These are phyloP conservation scores for Drosophila elegans DNA, from an alignment of 1,140 invertebrate genomes.

Conservation along the genomic window DNA sequence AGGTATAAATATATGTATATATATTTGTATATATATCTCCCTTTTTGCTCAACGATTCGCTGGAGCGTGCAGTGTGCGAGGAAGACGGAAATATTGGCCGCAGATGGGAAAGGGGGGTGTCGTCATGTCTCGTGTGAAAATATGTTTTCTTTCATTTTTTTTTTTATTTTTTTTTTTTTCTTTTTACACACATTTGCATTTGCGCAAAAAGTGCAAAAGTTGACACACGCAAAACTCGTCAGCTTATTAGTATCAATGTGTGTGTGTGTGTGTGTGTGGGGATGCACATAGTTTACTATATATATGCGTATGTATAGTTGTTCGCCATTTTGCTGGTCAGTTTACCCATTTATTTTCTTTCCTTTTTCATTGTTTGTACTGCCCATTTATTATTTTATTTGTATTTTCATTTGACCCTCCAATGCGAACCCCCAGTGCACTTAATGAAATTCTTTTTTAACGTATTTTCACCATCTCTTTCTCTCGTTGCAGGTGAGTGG, in stretches of 20 bases:
- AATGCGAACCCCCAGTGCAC: constrained; percentile 45
- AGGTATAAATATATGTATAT: too few relatives aligned
- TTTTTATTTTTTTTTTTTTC: constrained; percentile 1
- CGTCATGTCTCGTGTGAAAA: constrained; percentile 63
- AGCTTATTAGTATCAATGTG: constrained; percentile 48
- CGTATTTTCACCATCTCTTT: constrained; percentile 21
- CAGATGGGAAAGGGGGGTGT: not conserved
- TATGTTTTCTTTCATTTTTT: constrained; percentile 64
- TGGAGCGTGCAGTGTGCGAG: constrained; percentile 64
- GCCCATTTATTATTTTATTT: constrained; percentile 47
- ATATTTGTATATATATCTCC: constrained; percentile 26
- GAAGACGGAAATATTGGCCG: not conserved
- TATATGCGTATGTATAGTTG: constrained; percentile 29
- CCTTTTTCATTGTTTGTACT: constrained; percentile 2
- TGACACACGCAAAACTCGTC: constrained; percentile 69
- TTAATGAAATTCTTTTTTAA: constrained; percentile 77
- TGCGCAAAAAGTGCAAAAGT: constrained; percentile 80
- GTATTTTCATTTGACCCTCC: constrained; percentile 36
- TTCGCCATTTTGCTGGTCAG: constrained; percentile 72
- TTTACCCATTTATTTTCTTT: constrained; percentile 25
- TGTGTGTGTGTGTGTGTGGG: constrained; percentile 13
- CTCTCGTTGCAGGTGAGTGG: constrained; percentile 73
- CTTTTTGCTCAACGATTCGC: constrained; percentile 53
- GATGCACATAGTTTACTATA: not conserved
- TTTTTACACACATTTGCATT: constrained; percentile 79